phyloP scores from a whole-genome alignment of 1,140 invertebrate genomes.

The Drosophila guanche region DNA sequence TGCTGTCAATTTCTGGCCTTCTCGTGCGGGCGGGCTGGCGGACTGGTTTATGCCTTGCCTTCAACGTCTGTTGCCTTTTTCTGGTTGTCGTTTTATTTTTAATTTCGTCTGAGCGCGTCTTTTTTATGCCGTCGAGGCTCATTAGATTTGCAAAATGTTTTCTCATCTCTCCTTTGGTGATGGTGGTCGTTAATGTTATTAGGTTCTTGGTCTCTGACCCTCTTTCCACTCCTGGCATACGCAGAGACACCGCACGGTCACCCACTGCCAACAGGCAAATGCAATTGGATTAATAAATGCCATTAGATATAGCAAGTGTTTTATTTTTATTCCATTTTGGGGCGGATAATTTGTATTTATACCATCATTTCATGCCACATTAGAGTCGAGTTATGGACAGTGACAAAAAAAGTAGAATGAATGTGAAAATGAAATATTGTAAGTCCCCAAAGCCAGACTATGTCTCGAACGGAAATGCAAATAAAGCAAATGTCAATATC shows the following conservation, averaged over 20 bases:
- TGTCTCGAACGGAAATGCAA: conserved; percentile 15
- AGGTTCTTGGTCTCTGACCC: conserved; percentile 47
- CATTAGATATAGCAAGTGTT: conserved; percentile 72
- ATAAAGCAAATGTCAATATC: conserved; percentile 48
- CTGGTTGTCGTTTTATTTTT: conserved; percentile 58
- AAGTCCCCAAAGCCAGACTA: too few species aligned
- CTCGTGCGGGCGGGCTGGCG: background rate
- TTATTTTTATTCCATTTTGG: conserved; percentile 66
- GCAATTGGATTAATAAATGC: conserved; percentile 82
- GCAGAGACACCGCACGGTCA: background rate
- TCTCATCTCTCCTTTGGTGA: conserved; percentile 36
- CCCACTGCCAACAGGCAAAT: conserved; percentile 14
- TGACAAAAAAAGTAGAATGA: conserved; percentile 6
- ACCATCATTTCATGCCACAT: conserved; percentile 70
- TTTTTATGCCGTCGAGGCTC: conserved; percentile 82
- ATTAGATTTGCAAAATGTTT: conserved; percentile 83
- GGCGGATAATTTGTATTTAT: conserved; percentile 67
- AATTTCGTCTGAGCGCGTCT: conserved; percentile 62
- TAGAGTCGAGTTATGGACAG: conserved; percentile 56
- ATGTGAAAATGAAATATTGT: background rate
- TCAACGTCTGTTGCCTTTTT: conserved; percentile 21
- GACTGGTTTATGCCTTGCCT: conserved; percentile 42
- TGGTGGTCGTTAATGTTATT: conserved; percentile 79
- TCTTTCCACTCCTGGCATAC: background rate
- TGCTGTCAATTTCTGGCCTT: conserved; percentile 62